These are phyloP conservation scores for Drosophila nr. perissopoda DNA, from an alignment of 2,888 invertebrate genomes.

Conservation along the genomic window DNA sequence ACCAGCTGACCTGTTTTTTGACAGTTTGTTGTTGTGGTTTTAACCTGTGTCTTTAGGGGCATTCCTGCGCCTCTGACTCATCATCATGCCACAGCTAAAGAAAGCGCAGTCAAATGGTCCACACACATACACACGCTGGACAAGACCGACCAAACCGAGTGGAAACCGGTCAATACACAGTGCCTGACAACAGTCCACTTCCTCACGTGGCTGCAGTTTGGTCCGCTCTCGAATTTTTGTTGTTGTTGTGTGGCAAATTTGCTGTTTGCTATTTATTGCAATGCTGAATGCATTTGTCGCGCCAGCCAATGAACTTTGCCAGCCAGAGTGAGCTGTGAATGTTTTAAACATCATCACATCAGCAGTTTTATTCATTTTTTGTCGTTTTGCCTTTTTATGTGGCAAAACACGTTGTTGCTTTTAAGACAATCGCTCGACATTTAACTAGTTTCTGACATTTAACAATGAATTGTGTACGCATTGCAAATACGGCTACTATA, in stretches of 20 bases:
- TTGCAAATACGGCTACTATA: constrained; percentile 15
- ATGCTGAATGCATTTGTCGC: constrained; percentile 46
- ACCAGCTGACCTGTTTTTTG: constrained; percentile 22
- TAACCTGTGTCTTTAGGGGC: constrained; percentile 33
- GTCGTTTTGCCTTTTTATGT: neutral
- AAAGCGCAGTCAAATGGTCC: constrained; percentile 58
- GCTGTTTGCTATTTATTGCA: constrained; percentile 27
- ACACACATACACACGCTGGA: constrained; percentile 33
- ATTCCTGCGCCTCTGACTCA: constrained; percentile 68
- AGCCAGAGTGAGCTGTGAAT: constrained; percentile 4
- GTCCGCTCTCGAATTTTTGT: constrained; percentile 28
- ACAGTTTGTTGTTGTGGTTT: neutral
- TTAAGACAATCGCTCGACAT: constrained; percentile 4
- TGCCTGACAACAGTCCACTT: constrained; percentile 52
- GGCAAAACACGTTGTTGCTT: constrained; percentile 57
- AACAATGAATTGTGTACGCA: constrained; percentile 30
- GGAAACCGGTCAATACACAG: constrained; percentile 65
- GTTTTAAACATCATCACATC: constrained; percentile 46
- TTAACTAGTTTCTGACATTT: constrained; percentile 54
- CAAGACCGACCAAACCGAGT: constrained; percentile 11
- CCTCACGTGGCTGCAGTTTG: constrained; percentile 50
- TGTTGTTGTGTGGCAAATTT: constrained; percentile 1
- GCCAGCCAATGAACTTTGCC: constrained; percentile 71
- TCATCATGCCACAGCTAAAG: constrained; percentile 37
- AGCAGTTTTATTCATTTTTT: constrained; percentile 37